Conservation (phyloP, 2,113 vertebrate genomes). For the Ranitomeya variabilis region DNA sequence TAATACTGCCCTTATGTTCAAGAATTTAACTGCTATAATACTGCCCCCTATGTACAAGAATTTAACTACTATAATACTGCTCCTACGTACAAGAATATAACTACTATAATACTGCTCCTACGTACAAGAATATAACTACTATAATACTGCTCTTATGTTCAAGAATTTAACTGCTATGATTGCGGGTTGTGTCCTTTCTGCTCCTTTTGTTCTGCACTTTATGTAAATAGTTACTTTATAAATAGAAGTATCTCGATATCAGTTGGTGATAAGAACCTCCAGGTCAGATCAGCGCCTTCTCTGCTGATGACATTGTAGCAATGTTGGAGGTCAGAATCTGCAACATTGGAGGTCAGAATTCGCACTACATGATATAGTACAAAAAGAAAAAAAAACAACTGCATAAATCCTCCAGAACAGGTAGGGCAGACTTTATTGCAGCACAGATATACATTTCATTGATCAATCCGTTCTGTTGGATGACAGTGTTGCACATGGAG, state of each 20-base stretch:
- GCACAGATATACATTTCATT: background rate
- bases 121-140: background rate
- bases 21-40: constrained; percentile 11
- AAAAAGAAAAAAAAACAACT: background rate
- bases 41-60: too few relatives aligned
- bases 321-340: background rate
- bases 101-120: constrained; percentile 13
- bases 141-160: constrained; percentile 1
- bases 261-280: too few relatives aligned
- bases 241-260: too few relatives aligned
- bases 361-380: background rate
- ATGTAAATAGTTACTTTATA: too few relatives aligned
- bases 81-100: background rate
- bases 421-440: background rate
- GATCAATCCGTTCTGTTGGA: background rate
- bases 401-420: background rate
- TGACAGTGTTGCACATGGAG: background rate
- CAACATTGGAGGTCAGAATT: background rate
- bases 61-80: background rate
- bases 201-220: too few relatives aligned
- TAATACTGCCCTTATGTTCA: constrained; percentile 1
- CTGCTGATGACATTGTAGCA: background rate
- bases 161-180: background rate
- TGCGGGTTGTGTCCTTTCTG: too few relatives aligned
- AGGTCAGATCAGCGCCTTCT: background rate